These are phyloP conservation scores for Varroa destructor DNA, from an alignment of 1,140 invertebrate species.

Conservation along the genomic window DNA sequence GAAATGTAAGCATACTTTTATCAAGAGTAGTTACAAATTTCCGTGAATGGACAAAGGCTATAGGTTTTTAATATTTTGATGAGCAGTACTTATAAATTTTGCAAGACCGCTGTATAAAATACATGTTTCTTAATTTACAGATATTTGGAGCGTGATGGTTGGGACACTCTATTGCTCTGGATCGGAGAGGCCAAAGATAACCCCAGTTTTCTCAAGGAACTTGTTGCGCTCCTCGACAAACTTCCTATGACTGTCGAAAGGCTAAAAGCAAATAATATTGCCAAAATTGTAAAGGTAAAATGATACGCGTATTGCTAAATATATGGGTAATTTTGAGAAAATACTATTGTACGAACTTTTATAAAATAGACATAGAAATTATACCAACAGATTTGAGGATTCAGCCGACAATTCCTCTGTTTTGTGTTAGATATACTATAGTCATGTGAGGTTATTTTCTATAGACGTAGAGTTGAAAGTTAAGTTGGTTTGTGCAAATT, in stretches of 20 bases:
- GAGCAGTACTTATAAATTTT: too few relatives aligned
- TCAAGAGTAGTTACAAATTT: conserved; percentile 1
- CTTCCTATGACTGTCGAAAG: conserved; percentile 76
- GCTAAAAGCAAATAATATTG: conserved; percentile 74
- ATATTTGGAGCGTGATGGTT: conserved; percentile 77
- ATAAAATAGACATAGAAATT: too few relatives aligned
- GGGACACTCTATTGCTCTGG: conserved; percentile 75
- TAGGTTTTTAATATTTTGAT: too few relatives aligned
- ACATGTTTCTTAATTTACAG: conserved; percentile 40
- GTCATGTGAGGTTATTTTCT: too few relatives aligned
- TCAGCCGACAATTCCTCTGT: too few relatives aligned
- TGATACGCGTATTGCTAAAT: conserved; percentile 50
- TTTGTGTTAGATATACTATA: too few relatives aligned
- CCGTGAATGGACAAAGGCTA: too few relatives aligned
- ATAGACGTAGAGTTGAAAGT: too few relatives aligned
- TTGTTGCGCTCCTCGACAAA: conserved; percentile 62
- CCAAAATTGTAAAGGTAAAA: conserved; percentile 74
- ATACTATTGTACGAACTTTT: too few relatives aligned
- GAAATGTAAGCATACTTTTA: conserved; percentile 49
- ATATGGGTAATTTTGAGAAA: conserved; percentile 50
- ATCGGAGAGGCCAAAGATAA: conserved; percentile 70
- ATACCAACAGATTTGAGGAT: too few relatives aligned
- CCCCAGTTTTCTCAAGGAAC: conserved; percentile 66
- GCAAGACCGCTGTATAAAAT: too few relatives aligned
- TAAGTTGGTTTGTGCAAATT: background rate